Base-by-base conservation (phyloP, 1,140 invertebrate species). In the Drosophila arizonae region DNA sequence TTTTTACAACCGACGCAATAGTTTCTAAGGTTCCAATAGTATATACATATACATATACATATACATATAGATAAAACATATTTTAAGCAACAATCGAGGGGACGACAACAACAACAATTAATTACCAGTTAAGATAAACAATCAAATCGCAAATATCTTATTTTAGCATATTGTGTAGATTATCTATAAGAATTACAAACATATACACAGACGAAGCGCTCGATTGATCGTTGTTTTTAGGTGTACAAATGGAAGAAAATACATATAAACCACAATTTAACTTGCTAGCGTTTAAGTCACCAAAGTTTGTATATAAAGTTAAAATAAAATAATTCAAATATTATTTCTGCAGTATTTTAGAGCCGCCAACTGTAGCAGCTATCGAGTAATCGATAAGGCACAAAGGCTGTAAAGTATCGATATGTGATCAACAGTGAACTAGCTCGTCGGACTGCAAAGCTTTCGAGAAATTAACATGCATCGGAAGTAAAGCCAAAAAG, bases 261-360 rank as follows among this genome's bases (percentile, higher is more conserved):
- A 46, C 9, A 51, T 6, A 51, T 11, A 58, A 28, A 64, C 57
- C 13, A 46, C 64, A 74, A 43, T 43, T 60, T 69, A 50, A 76
- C 48, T 76, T 76, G 48, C 64, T 87, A 86, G 75, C 61, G 11
- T 39, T 17, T 86, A 86, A 86, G 81, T 65, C 81, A 86, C 82
- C 78, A 87, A 81, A 86, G 82, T 86, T 76, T 86, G 81, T 86
- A 82, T 9, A 81, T 78, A 86, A 78, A 72, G 63, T 57, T 81
- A 61, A 86, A 85, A 87, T 81, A 85, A 87, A 85, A 73, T 50
- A 87, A 78, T 78, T 76, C 67, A 80, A 85, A 62, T 51, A 65
- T 9, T 17, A 46, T 45, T 45, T 6, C 13, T 30, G 28, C 28
- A 6, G 4, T 30, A 6, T 30, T 30, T 30, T 30, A 30, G 0